phyloP scores from a whole-genome alignment of 2,888 invertebrate genomes.

The Cephus spinipes region DNA sequence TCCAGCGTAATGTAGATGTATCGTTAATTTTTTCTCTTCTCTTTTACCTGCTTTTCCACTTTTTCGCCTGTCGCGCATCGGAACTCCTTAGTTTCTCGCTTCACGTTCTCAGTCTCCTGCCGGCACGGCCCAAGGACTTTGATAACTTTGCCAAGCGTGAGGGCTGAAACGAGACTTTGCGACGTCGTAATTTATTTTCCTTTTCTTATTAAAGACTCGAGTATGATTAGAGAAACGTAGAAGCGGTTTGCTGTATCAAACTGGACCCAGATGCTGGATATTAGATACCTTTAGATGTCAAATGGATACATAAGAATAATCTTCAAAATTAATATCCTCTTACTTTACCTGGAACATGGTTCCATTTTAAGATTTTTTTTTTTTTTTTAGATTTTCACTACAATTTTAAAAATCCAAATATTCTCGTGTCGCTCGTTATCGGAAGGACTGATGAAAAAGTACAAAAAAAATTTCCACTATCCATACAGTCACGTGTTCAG shows the following conservation, averaged over 20 bases:
- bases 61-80: not conserved
- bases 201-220: slow-evolving; percentile 19
- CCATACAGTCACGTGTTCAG: not conserved
- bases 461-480: not conserved
- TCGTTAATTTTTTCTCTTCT: slow-evolving; percentile 11
- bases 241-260: not conserved
- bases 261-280: too few species aligned
- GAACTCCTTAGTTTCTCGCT: not conserved
- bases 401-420: not conserved
- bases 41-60: not conserved
- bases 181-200: slow-evolving; percentile 17
- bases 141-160: not conserved
- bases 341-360: too few species aligned
- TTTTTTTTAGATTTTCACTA: not conserved
- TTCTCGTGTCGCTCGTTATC: not conserved
- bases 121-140: not conserved
- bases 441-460: not conserved
- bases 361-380: too few species aligned
- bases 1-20: slow-evolving; percentile 16
- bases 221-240: not conserved
- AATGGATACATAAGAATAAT: not conserved
- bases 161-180: slow-evolving; percentile 12
- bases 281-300: not conserved
- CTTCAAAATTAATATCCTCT: too few species aligned
- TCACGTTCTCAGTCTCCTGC: not conserved